Conservation (phyloP, 2,113 vertebrate species). For the Takifugu bimaculatus region DNA sequence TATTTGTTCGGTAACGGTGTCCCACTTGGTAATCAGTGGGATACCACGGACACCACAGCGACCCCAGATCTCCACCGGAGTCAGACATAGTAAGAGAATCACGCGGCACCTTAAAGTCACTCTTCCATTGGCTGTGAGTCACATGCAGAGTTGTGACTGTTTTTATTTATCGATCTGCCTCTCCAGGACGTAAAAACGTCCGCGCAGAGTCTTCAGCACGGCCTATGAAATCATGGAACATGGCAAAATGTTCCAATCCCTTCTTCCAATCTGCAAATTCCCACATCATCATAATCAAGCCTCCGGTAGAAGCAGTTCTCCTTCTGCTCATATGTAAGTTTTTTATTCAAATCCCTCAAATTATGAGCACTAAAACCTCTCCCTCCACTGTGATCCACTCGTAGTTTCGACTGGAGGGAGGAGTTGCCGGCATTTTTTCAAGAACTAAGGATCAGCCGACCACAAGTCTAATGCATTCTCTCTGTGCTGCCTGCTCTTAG, state of each 20-base stretch:
- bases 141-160: conserved; percentile 20
- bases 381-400: conserved; percentile 56
- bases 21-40: conserved; percentile 41
- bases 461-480: conserved; percentile 69
- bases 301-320: conserved; percentile 47
- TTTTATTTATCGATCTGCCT: conserved; percentile 46
- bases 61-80: conserved; percentile 39
- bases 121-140: neutral
- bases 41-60: conserved; percentile 57
- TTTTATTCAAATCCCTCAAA: conserved; percentile 68
- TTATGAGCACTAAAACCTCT: conserved; percentile 67
- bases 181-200: conserved; percentile 41
- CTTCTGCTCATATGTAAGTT: conserved; percentile 57
- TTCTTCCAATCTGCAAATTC: conserved; percentile 62
- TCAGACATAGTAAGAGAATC: conserved; percentile 40
- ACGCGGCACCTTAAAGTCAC: conserved; percentile 50
- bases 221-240: conserved; percentile 67
- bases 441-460: conserved; percentile 69
- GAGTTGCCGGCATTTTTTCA: conserved; percentile 55
- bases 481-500: conserved; percentile 55
- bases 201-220: conserved; percentile 43
- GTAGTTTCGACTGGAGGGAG: conserved; percentile 44
- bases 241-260: conserved; percentile 62
- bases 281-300: conserved; percentile 71
- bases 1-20: conserved; percentile 31